These are phyloP conservation scores for Tylochromis polylepis DNA, from an alignment of 2,113 vertebrate genomes.

Conservation along the genomic window DNA sequence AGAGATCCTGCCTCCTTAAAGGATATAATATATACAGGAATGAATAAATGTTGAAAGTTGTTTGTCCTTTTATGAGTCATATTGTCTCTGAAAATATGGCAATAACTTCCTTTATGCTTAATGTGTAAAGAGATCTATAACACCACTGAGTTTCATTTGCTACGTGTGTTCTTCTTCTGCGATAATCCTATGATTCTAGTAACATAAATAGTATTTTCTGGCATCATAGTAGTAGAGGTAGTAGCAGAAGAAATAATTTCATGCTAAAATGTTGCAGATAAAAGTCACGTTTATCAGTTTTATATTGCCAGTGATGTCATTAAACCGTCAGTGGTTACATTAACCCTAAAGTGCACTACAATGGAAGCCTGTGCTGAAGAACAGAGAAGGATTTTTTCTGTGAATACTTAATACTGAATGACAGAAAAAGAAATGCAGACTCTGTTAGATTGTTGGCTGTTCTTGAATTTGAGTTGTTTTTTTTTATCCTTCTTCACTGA, in stretches of 20 bases:
- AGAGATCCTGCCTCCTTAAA: background rate
- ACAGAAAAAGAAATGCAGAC: background rate
- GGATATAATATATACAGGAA: background rate
- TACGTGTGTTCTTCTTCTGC: background rate
- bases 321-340: background rate
- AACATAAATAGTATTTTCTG: background rate
- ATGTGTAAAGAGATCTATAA: background rate
- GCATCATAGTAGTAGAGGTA: background rate
- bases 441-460: background rate
- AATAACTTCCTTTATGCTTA: background rate
- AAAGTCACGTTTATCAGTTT: background rate
- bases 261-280: background rate
- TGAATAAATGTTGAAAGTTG: background rate
- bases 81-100: background rate
- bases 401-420: background rate
- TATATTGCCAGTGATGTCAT: background rate
- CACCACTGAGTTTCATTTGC: background rate
- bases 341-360: background rate
- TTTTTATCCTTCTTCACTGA: background rate
- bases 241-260: background rate
- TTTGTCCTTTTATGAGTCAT: background rate
- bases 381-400: background rate
- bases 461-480: background rate
- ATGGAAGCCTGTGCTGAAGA: background rate
- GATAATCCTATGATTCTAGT: background rate